Percentiles rank a stretch among this genome's conserved stretches.
phyloP scores from a whole-genome alignment of 1,140 invertebrate genomes.

The Brachionus paranguensis region DNA sequence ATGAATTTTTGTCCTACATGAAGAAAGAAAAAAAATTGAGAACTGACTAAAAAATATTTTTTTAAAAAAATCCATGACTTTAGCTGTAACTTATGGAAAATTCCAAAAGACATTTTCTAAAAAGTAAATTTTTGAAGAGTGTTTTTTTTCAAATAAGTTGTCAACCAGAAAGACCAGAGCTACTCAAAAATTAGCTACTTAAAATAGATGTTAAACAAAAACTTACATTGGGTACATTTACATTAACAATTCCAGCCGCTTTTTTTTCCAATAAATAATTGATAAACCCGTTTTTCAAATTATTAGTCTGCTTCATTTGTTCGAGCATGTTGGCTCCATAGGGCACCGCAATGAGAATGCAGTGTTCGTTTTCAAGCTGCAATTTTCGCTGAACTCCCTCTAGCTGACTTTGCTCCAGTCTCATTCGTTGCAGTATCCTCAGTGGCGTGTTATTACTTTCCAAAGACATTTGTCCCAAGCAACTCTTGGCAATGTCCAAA shows the following conservation, averaged over 20 bases:
- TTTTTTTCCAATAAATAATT: slow-evolving; percentile 86
- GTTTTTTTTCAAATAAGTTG: not conserved
- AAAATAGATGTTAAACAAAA: not conserved
- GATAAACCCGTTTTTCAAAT: slow-evolving; percentile 79
- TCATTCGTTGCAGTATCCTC: slow-evolving; percentile 84
- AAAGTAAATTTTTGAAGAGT: not conserved
- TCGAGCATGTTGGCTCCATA: slow-evolving; percentile 83
- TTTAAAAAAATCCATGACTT: too few species aligned
- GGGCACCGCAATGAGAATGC: slow-evolving; percentile 81
- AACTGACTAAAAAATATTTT: too few species aligned
- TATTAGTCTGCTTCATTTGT: slow-evolving; percentile 78
- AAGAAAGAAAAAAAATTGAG: too few species aligned
- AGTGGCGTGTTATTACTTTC: not conserved
- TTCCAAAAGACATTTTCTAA: too few species aligned
- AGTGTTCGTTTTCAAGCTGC: slow-evolving; percentile 81
- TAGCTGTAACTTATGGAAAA: too few species aligned
- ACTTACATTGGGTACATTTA: slow-evolving; percentile 62
- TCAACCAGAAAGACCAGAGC: not conserved
- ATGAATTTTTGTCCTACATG: too few species aligned
- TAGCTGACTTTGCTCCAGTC: slow-evolving; percentile 80
- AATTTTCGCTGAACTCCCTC: slow-evolving; percentile 65
- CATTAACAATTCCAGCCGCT: slow-evolving; percentile 88
- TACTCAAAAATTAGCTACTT: not conserved
- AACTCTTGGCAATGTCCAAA: slow-evolving; percentile 43
- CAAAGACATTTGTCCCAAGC: slow-evolving; percentile 37